Percentiles rank a stretch among this genome's conserved stretches.
These are phyloP conservation scores for Poecilia velifera DNA, from an alignment of 2,797 vertebrate genomes.

Conservation along the genomic window DNA sequence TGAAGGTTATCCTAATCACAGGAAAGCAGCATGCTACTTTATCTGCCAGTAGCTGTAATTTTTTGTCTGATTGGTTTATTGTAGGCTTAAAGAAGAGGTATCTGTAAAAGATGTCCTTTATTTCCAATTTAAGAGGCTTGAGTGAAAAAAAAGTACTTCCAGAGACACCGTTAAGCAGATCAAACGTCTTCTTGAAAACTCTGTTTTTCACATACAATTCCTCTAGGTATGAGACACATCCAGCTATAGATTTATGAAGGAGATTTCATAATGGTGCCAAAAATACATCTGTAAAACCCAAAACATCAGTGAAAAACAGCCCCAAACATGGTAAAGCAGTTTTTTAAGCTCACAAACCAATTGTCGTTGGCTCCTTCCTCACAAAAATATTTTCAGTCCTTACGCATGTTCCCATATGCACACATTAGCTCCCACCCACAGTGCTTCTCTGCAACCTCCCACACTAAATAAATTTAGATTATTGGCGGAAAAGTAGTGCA, in stretches of 20 bases:
- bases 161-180: slow-evolving; percentile 15
- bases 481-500: slow-evolving; percentile 4
- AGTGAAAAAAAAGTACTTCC: slow-evolving; percentile 32
- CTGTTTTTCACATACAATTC: slow-evolving; percentile 7
- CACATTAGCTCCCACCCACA: not conserved
- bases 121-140: slow-evolving; percentile 19
- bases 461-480: slow-evolving; percentile 3
- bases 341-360: not conserved
- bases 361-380: not conserved
- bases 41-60: not conserved
- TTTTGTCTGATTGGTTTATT: not conserved
- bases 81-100: too few species aligned
- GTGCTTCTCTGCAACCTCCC: slow-evolving; percentile 3
- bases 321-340: not conserved
- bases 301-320: not conserved
- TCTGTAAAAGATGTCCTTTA: not conserved
- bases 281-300: not conserved
- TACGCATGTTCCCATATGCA: not conserved
- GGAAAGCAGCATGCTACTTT: not conserved
- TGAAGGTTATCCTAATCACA: not conserved
- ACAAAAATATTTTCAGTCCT: not conserved
- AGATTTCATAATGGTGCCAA: not conserved
- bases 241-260: not conserved
- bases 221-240: slow-evolving; percentile 3
- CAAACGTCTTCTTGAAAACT: slow-evolving; percentile 1